Evolutionary conservation across 2,113 vertebrate genomes (phyloP).

Genomic region (Prunella fulvescens): DNA sequence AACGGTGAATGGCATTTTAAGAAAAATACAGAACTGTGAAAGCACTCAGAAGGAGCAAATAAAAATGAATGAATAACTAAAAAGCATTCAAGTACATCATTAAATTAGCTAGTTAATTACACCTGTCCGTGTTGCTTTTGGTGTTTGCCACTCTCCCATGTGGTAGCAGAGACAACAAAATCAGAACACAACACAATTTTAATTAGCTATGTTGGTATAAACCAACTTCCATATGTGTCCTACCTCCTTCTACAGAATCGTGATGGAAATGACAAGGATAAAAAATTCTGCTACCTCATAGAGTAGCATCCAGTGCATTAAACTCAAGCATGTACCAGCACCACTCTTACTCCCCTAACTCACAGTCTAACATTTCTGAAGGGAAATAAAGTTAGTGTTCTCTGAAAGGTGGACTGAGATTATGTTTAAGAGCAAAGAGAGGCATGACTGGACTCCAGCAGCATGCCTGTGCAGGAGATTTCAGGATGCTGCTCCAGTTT

Average conservation of each 20-base stretch:
- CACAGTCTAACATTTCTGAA: background rate
- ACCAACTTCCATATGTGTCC: background rate
- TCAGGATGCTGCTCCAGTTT: accelerated
- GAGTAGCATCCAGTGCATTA: background rate
- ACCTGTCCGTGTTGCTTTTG: background rate
- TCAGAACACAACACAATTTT: background rate
- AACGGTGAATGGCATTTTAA: background rate
- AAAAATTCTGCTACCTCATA: background rate
- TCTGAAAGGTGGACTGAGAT: background rate
- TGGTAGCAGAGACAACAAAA: background rate
- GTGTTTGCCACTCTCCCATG: background rate
- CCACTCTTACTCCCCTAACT: accelerated
- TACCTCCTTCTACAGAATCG: background rate
- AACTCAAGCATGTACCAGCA: background rate
- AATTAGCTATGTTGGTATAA: background rate
- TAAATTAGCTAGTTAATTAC: background rate
- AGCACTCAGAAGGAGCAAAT: background rate
- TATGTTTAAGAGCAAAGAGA: background rate
- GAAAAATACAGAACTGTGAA: background rate
- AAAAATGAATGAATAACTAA: background rate
- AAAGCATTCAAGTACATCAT: background rate
- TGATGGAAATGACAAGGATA: background rate
- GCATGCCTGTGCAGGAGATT: accelerated
- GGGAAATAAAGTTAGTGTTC: background rate
- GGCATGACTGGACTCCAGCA: background rate